Evolutionary conservation across 2,113 vertebrate genomes (phyloP).

Genomic region (Seriola dumerili): DNA sequence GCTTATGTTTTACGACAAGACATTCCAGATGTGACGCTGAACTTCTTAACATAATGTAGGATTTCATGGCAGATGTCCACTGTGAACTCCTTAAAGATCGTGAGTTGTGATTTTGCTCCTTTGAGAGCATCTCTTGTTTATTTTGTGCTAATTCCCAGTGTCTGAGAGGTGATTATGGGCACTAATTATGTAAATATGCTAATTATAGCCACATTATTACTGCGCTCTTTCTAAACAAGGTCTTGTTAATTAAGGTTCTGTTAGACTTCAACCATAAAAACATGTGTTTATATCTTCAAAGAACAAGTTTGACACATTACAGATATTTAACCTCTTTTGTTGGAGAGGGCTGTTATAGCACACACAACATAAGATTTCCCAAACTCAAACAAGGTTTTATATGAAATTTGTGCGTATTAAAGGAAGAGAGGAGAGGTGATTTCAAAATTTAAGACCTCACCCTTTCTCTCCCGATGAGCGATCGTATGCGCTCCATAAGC

Average conservation of each 20-base stretch:
- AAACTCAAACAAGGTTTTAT: neutral
- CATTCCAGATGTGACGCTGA: neutral
- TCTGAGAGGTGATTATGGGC: slow-evolving; percentile 43
- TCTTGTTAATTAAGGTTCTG: slow-evolving; percentile 47
- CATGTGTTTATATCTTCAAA: slow-evolving; percentile 47
- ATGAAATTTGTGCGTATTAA: neutral
- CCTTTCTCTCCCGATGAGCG: slow-evolving; percentile 87
- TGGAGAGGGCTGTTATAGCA: neutral
- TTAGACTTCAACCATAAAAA: slow-evolving; percentile 38
- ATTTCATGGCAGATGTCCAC: neutral
- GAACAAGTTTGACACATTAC: slow-evolving; percentile 10
- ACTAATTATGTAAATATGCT: slow-evolving; percentile 68
- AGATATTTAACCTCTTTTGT: slow-evolving; percentile 47
- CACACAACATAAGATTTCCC: neutral
- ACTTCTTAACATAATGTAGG: neutral
- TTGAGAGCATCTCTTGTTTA: slow-evolving; percentile 48
- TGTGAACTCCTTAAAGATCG: neutral
- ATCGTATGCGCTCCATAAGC: slow-evolving; percentile 92
- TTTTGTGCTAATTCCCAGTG: slow-evolving; percentile 40
- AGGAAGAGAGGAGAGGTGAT: neutral
- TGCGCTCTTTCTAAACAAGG: slow-evolving; percentile 42
- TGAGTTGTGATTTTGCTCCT: slow-evolving; percentile 22
- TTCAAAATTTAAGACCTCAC: slow-evolving; percentile 61
- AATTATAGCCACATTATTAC: slow-evolving; percentile 60
- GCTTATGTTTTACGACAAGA: neutral